These are phyloP conservation scores for Cichladusa arquata DNA, from an alignment of 2,113 vertebrate genomes.

Conservation along the genomic window DNA sequence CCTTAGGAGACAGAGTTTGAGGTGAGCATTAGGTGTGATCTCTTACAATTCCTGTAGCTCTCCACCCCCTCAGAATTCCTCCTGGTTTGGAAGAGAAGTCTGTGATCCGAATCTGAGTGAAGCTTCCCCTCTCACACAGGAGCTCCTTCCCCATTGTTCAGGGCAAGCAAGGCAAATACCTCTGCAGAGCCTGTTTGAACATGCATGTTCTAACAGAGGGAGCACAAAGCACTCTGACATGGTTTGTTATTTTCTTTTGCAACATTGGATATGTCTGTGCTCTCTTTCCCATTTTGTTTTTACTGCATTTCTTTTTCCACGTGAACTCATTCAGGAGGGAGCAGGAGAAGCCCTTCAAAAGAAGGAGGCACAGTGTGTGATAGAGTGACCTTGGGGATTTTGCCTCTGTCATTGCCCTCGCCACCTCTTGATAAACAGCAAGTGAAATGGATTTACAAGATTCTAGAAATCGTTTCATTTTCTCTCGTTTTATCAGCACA, in stretches of 20 bases:
- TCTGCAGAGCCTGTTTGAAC: constrained; percentile 49
- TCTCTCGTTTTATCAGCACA: constrained; percentile 29
- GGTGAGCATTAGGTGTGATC: background rate
- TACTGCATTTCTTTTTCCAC: background rate
- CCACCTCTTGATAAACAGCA: background rate
- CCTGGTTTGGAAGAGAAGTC: background rate
- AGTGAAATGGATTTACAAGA: background rate
- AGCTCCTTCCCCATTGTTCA: constrained; percentile 34
- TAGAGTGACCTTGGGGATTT: background rate
- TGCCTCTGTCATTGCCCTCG: background rate
- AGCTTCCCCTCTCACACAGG: background rate
- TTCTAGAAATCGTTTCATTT: constrained; percentile 11
- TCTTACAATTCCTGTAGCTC: background rate
- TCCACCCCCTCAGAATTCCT: background rate
- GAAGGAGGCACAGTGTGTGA: background rate
- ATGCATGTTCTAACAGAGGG: constrained; percentile 3
- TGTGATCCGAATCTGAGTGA: background rate
- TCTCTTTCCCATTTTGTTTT: background rate
- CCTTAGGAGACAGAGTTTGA: background rate
- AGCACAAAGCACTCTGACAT: constrained; percentile 14
- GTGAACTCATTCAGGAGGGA: background rate
- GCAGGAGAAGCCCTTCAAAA: background rate
- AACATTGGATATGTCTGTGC: background rate
- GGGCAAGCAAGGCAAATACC: constrained; percentile 2
- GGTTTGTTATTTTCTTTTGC: constrained; percentile 14